Percentiles rank a stretch among this genome's conserved stretches.
phyloP scores from a whole-genome alignment of 2,888 invertebrate species.

The Papilio protenor region DNA sequence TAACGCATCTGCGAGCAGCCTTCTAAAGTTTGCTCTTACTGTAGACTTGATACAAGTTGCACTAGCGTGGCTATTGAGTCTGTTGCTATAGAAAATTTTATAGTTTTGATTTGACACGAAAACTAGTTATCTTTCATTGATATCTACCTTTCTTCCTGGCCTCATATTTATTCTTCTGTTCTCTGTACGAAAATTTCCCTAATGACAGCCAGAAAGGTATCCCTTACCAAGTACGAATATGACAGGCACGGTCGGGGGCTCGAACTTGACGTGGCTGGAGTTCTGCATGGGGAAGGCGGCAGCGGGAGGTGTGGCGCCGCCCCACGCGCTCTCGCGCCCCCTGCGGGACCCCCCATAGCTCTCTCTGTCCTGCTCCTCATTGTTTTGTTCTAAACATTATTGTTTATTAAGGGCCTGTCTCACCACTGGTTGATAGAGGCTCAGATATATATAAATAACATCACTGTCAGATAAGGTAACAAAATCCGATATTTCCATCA shows the following conservation, averaged over 20 bases:
- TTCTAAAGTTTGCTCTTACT: background rate
- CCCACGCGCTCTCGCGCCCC: conserved; percentile 79
- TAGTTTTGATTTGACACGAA: no score
- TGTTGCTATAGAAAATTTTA: no score
- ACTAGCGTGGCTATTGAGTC: no score
- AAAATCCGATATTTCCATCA: no score
- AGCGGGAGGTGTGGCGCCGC: conserved; percentile 86
- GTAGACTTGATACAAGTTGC: no score
- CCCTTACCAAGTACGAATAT: conserved; percentile 93
- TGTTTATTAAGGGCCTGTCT: background rate
- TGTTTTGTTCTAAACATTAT: conserved; percentile 87
- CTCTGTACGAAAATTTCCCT: background rate
- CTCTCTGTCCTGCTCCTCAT: conserved; percentile 84
- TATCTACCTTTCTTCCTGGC: background rate
- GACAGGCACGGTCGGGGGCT: conserved; percentile 93
- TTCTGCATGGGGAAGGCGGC: conserved; percentile 91
- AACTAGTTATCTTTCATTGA: background rate
- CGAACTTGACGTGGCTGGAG: conserved; percentile 91
- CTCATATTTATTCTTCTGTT: background rate
- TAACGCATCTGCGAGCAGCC: background rate
- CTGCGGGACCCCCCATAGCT: conserved; percentile 65
- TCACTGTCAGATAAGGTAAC: no score
- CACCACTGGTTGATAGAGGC: no score
- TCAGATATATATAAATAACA: no score
- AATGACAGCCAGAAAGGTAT: background rate